phyloP scores from a whole-genome alignment of 1,140 invertebrate species.

The Zelostemma sp. region DNA sequence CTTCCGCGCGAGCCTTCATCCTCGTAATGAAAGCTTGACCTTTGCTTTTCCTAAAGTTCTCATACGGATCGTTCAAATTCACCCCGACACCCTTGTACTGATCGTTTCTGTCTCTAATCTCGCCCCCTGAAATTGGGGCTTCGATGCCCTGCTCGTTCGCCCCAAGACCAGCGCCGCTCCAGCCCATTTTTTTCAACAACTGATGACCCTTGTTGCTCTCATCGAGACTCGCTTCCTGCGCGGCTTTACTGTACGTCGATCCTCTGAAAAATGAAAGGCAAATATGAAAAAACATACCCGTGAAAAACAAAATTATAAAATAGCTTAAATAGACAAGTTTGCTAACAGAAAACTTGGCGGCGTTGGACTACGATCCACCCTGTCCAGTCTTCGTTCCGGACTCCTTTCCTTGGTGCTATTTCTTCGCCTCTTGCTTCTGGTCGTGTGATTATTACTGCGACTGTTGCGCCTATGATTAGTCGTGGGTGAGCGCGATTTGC shows the following conservation, averaged over 20 bases:
- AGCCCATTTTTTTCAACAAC: slow-evolving; percentile 96
- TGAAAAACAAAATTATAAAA: slow-evolving; percentile 5
- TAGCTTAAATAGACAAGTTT: background rate
- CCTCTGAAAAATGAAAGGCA: slow-evolving; percentile 61
- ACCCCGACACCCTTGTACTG: slow-evolving; percentile 94
- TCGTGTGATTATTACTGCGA: slow-evolving; percentile 53
- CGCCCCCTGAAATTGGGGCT: slow-evolving; percentile 91
- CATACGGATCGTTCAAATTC: slow-evolving; percentile 94
- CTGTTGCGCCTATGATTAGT: slow-evolving; percentile 58
- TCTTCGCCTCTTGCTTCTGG: slow-evolving; percentile 60
- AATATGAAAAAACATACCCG: too few species aligned
- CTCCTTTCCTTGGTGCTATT: slow-evolving; percentile 66
- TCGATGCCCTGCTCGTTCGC: slow-evolving; percentile 95
- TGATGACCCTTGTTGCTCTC: slow-evolving; percentile 96
- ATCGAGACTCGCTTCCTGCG: slow-evolving; percentile 76
- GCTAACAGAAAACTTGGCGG: slow-evolving; percentile 85
- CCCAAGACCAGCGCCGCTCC: slow-evolving; percentile 90
- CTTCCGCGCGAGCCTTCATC: slow-evolving; percentile 93
- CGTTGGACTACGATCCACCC: slow-evolving; percentile 77
- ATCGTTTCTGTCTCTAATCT: slow-evolving; percentile 90
- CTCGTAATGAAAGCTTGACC: slow-evolving; percentile 95
- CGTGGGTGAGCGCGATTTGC: slow-evolving; percentile 73
- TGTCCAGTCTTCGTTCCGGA: slow-evolving; percentile 62
- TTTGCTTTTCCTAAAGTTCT: slow-evolving; percentile 97
- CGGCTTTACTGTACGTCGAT: slow-evolving; percentile 68